These are phyloP conservation scores for Serinus canaria DNA, from an alignment of 2,113 vertebrate genomes.

Conservation along the genomic window DNA sequence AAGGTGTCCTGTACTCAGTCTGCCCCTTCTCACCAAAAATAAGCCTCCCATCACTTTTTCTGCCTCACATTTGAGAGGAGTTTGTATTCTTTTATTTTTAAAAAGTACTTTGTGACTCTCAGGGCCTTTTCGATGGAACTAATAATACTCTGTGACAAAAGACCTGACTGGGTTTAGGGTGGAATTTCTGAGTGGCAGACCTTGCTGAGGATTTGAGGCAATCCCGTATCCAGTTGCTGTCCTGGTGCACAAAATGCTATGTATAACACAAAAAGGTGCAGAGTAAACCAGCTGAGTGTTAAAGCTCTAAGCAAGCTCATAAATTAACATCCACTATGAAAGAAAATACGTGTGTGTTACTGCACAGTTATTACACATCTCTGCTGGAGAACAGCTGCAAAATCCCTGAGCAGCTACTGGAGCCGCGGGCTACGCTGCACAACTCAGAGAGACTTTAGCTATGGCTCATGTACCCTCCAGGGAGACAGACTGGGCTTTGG, in stretches of 20 bases:
- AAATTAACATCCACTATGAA: constrained; percentile 51
- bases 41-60: neutral
- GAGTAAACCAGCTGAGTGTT: neutral
- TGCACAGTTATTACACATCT: constrained; percentile 14
- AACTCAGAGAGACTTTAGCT: neutral
- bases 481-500: neutral
- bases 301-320: constrained; percentile 15
- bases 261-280: constrained; percentile 40
- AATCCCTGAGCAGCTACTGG: constrained; percentile 22
- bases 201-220: neutral
- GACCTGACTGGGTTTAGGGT: neutral
- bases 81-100: neutral
- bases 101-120: neutral
- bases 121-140: neutral
- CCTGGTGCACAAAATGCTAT: neutral
- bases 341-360: neutral
- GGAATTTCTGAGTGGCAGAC: constrained; percentile 22
- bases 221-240: neutral
- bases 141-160: constrained; percentile 31
- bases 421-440: neutral
- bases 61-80: neutral
- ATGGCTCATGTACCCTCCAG: neutral
- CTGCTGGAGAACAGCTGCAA: constrained; percentile 54
- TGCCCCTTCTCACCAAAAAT: neutral
- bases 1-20: neutral